Base-by-base conservation (phyloP, 1,140 invertebrate species). In the Panagrolaimus sp. region DNA sequence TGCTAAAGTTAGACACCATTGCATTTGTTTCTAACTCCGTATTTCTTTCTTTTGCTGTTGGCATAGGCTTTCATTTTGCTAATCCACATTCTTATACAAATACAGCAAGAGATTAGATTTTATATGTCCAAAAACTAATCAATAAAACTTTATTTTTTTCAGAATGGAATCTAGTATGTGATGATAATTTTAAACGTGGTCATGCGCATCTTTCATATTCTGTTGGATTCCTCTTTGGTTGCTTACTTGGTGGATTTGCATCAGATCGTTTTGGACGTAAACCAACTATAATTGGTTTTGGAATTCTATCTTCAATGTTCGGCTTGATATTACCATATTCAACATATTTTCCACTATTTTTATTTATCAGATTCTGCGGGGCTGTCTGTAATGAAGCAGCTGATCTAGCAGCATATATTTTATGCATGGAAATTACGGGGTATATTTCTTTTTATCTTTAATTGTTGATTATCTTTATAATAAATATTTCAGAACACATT, bases 361-460 rank as follows among this genome's bases (percentile, higher is more conserved):
- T 81, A 5, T 80, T 81, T 48, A 75, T 81, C 67, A 77, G 80
- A 20, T 81, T 81, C 46, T 75, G 74, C 51, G 74, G 76, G 9
- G 80, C 80, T n/a, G 78, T 83, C 27, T 82, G 81, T 64, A 81
- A 81, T 66, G 80, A 81, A 71, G 80, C 80, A 5, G 80, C 80
- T 25, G 80, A 81, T 71, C 65, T 81, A 63, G 80, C 80, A 42
- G 74, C 74, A 11, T 75, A 75, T 62, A 53, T 75, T 16, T 46
- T 75, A 5, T 75, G 74, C 57, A 81, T 81, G 80, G 80, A 81
- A 67, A 80, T 81, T 65, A 82, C 80, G 23, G 78, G 78, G 57
- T 38, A 38, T 38, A 7, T 38, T n/a, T 16, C 1, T 64, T 38
- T 38, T 2, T 2, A 38, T 38, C 31, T 4, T 38, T 2, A 4